These are phyloP conservation scores for Thryonomys swinderianus DNA, from an alignment of 2,113 vertebrate genomes.

Conservation along the genomic window DNA sequence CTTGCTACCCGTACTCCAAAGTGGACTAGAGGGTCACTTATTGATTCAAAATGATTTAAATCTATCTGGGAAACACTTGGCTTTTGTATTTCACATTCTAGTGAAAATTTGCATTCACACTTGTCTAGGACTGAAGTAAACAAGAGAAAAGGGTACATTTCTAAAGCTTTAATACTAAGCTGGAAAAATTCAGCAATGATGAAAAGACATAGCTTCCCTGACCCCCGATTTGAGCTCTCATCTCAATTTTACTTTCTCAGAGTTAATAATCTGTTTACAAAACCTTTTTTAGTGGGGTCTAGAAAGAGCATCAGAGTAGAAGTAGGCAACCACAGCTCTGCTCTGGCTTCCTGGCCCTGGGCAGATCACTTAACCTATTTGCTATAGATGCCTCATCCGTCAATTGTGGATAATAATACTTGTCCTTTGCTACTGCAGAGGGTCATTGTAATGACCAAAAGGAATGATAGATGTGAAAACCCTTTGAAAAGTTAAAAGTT, in stretches of 20 bases:
- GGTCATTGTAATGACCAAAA: slow-evolving; percentile 57
- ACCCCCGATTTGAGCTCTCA: neutral
- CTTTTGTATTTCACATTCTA: slow-evolving; percentile 65
- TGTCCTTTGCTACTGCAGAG: slow-evolving; percentile 53
- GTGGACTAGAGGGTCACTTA: slow-evolving; percentile 59
- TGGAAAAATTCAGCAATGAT: neutral
- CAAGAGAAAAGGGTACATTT: slow-evolving; percentile 2
- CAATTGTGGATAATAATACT: slow-evolving; percentile 68
- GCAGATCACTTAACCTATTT: slow-evolving; percentile 69
- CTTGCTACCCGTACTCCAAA: neutral
- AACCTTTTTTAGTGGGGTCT: neutral
- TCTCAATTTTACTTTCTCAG: neutral
- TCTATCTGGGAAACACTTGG: slow-evolving; percentile 31
- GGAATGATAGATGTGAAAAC: slow-evolving; percentile 46
- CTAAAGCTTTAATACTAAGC: neutral
- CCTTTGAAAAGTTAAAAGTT: slow-evolving; percentile 68
- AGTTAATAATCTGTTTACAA: neutral
- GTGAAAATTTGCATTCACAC: neutral
- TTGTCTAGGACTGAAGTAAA: slow-evolving; percentile 39
- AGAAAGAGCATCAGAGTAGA: neutral
- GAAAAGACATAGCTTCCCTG: neutral
- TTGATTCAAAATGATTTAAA: slow-evolving; percentile 45
- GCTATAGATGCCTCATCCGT: slow-evolving; percentile 67
- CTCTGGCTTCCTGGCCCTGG: slow-evolving; percentile 51
- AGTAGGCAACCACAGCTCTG: neutral